Evolutionary conservation across 2,797 vertebrate species (phyloP).

Genomic region (Arnoldichthys spilopterus): DNA sequence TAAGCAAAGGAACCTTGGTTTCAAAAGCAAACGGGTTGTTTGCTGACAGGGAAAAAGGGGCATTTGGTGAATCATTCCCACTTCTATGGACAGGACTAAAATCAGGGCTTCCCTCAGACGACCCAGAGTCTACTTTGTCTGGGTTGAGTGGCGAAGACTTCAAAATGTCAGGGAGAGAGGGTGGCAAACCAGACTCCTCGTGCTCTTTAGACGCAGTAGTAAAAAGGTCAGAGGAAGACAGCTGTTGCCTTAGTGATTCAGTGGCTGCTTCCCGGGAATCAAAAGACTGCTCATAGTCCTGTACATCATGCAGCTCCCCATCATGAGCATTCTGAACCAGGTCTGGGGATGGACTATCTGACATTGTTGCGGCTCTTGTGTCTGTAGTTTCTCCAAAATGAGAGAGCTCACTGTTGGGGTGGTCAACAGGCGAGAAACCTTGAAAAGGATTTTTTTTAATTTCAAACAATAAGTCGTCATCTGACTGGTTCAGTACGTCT

Average conservation of each 20-base stretch:
- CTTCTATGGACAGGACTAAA: slow-evolving; percentile 75
- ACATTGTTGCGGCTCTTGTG: slow-evolving; percentile 72
- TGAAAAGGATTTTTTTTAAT: slow-evolving; percentile 79
- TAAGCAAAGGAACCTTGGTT: slow-evolving; percentile 78
- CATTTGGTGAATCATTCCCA: slow-evolving; percentile 78
- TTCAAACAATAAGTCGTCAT: slow-evolving; percentile 77
- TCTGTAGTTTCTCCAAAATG: slow-evolving; percentile 72
- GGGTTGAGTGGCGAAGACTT: slow-evolving; percentile 85
- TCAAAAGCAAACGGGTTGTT: slow-evolving; percentile 86
- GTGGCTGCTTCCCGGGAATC: slow-evolving; percentile 81
- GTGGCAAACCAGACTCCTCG: slow-evolving; percentile 72
- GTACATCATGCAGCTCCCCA: slow-evolving; percentile 79
- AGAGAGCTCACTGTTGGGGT: slow-evolving; percentile 65
- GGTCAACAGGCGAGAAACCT: slow-evolving; percentile 72
- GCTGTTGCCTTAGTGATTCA: slow-evolving; percentile 75
- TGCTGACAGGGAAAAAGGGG: slow-evolving; percentile 75
- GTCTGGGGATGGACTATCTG: slow-evolving; percentile 93
- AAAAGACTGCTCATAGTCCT: slow-evolving; percentile 81
- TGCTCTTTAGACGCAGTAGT: slow-evolving; percentile 79
- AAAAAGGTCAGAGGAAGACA: slow-evolving; percentile 59
- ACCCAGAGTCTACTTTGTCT: slow-evolving; percentile 76
- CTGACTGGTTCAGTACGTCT: slow-evolving; percentile 68
- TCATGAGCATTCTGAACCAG: slow-evolving; percentile 90
- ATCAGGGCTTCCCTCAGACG: slow-evolving; percentile 78
- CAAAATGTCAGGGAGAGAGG: slow-evolving; percentile 91